Base-by-base conservation (phyloP, 2,888 invertebrate species). In the Philopedon plagiatum region DNA sequence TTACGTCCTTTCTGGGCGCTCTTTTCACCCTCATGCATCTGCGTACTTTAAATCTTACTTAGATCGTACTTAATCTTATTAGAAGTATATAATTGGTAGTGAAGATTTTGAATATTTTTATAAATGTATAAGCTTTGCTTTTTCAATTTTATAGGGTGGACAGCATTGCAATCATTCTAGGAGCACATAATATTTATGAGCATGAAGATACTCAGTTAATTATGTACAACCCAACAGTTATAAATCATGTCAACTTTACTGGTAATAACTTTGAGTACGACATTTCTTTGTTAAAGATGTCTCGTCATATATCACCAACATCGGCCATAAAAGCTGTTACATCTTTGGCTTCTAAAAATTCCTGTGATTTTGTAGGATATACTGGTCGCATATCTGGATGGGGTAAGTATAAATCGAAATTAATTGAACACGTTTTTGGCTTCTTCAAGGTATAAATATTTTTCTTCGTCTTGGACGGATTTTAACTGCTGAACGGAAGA, bases 301-400 rank as follows among this genome's bases (percentile, higher is more conserved):
- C 9, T 19, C 7, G 19, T 34, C 23, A 34, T 1, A 21, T 63
- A 3, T 1, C 41, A 19, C 41, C 56, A 7, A 63, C 69, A 11
- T 5, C 5, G 3, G 44, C 54, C 7, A 46, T 69, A 29, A 39
- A 13, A 18, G 46, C 69, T 9, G 18, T 69, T 29, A 2, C 2
- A 2, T 2, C 21, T 2, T 23, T 69, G 23, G 69, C 56, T 0
- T 18, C 60, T 7, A 46, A 39, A 5, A 34, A 21, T 29, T 37
- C 49, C 18, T 62, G 32, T 13, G 15, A 46, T 56, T 69, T 57
- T 26, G 21, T 37, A 9, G 62, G 69, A 56, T 32, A 11, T 19
- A 46, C 23, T 18, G 69, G 44, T 13, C n/a, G 54, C 37, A 21
- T 69, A 21, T 69, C 63, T 23, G 63, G 69, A 56, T 69, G 63